A percentile compares a stretch with the other conserved stretches of the same genome.
Conservation (phyloP, 2,797 vertebrate genomes). For the Phrynocephalus guinanensis region DNA sequence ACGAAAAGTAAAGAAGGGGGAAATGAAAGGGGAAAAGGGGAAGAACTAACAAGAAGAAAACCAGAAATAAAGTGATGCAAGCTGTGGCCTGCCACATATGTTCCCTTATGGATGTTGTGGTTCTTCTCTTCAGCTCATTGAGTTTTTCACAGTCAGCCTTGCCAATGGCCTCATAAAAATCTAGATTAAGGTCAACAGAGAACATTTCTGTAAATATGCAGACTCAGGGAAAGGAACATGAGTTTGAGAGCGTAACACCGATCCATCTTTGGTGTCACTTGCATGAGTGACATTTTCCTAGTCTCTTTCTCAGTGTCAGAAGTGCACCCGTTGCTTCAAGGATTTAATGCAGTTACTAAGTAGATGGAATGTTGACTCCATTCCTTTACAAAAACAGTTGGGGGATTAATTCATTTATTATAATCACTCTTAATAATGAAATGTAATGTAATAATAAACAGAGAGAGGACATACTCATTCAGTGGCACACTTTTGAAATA, state of each 20-base stretch:
- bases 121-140: not conserved
- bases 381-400: not conserved
- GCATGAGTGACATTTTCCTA: not conserved
- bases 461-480: slow-evolving; percentile 14
- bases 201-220: no score
- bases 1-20: no score
- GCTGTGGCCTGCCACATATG: no score
- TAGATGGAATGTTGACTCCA: not conserved
- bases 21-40: no score
- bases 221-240: no score
- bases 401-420: not conserved
- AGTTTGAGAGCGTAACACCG: not conserved
- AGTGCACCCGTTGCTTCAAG: not conserved
- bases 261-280: not conserved
- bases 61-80: no score
- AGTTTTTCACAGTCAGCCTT: not conserved
- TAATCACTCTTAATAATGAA: slow-evolving; percentile 36
- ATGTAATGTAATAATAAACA: slow-evolving; percentile 22
- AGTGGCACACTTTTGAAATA: slow-evolving; percentile 25
- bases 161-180: not conserved
- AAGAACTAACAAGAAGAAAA: no score
- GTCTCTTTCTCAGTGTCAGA: not conserved
- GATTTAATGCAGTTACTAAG: not conserved
- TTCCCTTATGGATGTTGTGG: no score
- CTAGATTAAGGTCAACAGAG: not conserved